Evolutionary conservation across 2,797 vertebrate species (phyloP), one percentile per base, ranked within the genome.

Genomic region (Enteromius unitaeniatus): DNA sequence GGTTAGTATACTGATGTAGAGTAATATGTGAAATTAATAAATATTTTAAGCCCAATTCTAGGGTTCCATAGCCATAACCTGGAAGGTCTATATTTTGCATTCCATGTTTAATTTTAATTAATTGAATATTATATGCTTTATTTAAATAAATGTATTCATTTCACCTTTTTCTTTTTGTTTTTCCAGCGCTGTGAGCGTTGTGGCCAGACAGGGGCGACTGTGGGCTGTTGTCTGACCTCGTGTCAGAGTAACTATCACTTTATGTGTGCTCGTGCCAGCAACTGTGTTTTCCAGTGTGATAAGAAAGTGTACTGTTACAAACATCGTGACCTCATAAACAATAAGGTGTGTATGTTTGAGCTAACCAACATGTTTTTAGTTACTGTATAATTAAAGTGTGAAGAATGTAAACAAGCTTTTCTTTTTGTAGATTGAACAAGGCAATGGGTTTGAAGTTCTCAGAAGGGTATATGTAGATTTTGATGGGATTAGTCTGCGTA

Each of bases 171-270:
- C 10, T 42, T 40, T 42, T 8, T 42, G 9, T 42, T 42, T 42
- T 21, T 82, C 0, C 91, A 99, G 97, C 96, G 97, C 19, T 99
- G 97, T 78, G 97, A 99, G 89, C 92, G 92, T n/a, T 99, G 97
- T 69, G 91, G 93, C 34, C 96, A 96, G 90, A 93, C 95, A 0
- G 97, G 97, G 0, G 97, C 97, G 23, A 99, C 97, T 0, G 97
- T 98, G 21, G 97, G 97, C 87, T 98, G 97, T 90, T 98, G 96
- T 84, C 93, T 98, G 2, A 91, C 95, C 70, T 96, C 96, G 31
- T 99, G 97, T 85, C 94, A 96, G 88, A 97, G 97, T 91, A 99
- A 98, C 81, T 99, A 96, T 88, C 97, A 99, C 92, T 99, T 98
- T 92, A 97, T 98, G 97, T 99, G 97, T 0, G 97, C 97, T 65